Conservation (phyloP, 2,888 invertebrate species). For the Drosophila paramelanica region DNA sequence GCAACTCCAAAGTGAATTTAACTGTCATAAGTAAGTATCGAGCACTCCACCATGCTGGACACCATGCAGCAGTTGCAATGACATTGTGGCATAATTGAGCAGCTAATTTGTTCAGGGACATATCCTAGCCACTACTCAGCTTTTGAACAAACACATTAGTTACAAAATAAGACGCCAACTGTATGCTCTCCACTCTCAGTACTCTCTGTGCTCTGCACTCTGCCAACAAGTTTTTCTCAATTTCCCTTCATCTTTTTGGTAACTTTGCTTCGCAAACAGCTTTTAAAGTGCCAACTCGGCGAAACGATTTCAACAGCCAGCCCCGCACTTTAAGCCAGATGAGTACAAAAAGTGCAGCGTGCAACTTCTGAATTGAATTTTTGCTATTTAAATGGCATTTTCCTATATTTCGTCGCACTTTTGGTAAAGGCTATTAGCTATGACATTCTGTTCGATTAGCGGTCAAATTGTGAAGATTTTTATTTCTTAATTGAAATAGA, state of each 20-base stretch:
- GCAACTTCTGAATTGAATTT: conserved; percentile 57
- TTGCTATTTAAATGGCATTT: conserved; percentile 53
- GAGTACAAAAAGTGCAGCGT: conserved; percentile 30
- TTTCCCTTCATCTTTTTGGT: conserved; percentile 11
- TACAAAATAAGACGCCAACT: conserved; percentile 70
- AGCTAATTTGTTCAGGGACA: conserved; percentile 71
- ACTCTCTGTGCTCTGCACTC: conserved; percentile 1
- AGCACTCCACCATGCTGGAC: conserved; percentile 26
- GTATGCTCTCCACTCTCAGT: conserved; percentile 46
- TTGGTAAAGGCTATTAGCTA: neutral
- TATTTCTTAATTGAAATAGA: no score
- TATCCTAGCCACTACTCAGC: conserved; percentile 48
- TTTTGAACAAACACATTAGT: conserved; percentile 76
- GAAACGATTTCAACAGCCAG: conserved; percentile 51
- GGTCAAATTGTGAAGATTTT: neutral
- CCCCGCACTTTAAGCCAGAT: conserved; percentile 30
- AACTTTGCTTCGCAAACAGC: conserved; percentile 57
- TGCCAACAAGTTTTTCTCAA: conserved; percentile 23
- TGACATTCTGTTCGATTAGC: neutral
- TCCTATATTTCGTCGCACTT: conserved; percentile 14
- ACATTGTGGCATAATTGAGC: conserved; percentile 70
- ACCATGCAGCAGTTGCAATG: conserved; percentile 8
- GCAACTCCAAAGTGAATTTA: conserved; percentile 94
- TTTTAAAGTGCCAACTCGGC: conserved; percentile 78
- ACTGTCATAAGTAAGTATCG: conserved; percentile 93